A percentile compares a stretch with the other conserved stretches of the same genome.
phyloP scores from a whole-genome alignment of 2,113 vertebrate species.

The Neomonachus schauinslandi region DNA sequence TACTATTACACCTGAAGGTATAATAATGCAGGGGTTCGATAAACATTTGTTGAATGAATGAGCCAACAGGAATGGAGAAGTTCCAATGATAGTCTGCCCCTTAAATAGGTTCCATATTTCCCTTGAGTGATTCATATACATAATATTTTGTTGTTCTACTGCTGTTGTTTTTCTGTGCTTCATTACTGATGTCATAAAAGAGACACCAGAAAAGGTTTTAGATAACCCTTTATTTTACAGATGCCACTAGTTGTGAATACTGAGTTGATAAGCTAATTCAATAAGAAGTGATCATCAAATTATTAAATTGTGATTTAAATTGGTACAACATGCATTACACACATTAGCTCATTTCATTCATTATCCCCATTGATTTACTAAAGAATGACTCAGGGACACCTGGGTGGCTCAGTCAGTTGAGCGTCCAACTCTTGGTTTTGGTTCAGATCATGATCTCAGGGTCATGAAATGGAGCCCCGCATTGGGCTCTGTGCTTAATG shows the following conservation, averaged over 20 bases:
- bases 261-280: neutral
- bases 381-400: neutral
- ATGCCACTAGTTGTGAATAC: neutral
- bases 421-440: neutral
- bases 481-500: neutral
- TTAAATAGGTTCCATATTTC: neutral
- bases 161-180: neutral
- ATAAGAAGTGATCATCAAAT: neutral
- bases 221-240: neutral
- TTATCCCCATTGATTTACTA: neutral
- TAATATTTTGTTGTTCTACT: neutral
- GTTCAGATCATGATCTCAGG: neutral
- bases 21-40: neutral
- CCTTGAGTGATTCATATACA: neutral
- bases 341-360: neutral
- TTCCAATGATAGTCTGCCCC: neutral
- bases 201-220: neutral
- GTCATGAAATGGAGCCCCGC: neutral
- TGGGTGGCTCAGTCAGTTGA: neutral
- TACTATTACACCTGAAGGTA: neutral
- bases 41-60: neutral
- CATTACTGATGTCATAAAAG: neutral
- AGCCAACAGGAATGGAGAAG: neutral
- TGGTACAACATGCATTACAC: neutral
- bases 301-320: neutral